Evolutionary conservation across 30 jellyfish, hydroid and myxozoan genomes (phyloP).

Genomic region (Turritopsis rubra): DNA sequence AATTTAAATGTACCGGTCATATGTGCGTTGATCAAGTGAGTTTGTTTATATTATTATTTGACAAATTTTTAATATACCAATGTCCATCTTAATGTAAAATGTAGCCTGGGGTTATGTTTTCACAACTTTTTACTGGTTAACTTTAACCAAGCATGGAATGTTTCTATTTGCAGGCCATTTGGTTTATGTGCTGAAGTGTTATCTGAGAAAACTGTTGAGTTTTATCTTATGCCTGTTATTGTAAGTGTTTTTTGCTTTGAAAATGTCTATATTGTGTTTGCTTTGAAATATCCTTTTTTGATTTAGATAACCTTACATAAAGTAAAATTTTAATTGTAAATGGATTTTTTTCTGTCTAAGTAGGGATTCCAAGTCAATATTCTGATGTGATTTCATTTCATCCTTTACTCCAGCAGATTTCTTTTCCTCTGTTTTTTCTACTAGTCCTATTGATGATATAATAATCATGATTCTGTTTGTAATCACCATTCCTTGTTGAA

Average conservation of each 20-base stretch:
- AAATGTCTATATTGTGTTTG: neutral
- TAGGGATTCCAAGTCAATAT: too few relatives aligned
- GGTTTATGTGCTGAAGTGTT: slow-evolving; percentile 93
- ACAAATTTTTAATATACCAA: neutral
- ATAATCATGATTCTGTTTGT: too few relatives aligned
- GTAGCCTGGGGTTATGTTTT: too few relatives aligned
- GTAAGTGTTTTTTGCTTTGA: slow-evolving; percentile 40
- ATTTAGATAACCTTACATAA: neutral
- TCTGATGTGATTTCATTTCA: too few relatives aligned
- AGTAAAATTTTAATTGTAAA: too few relatives aligned
- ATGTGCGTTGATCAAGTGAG: slow-evolving; percentile 86
- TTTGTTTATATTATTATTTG: neutral
- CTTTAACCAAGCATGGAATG: too few relatives aligned
- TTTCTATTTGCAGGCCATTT: slow-evolving; percentile 70
- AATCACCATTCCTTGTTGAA: neutral
- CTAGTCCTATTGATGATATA: too few relatives aligned
- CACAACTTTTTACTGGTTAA: too few relatives aligned
- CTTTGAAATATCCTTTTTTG: neutral
- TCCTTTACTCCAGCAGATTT: too few relatives aligned
- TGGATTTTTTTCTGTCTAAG: too few relatives aligned
- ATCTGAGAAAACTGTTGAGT: slow-evolving; percentile 62
- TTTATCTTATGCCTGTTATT: slow-evolving; percentile 74
- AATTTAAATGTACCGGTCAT: slow-evolving; percentile 74
- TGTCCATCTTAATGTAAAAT: too few relatives aligned
- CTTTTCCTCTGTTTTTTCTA: too few relatives aligned